phyloP scores from a whole-genome alignment of 2,888 invertebrate species.

The Drosophila koepferae region DNA sequence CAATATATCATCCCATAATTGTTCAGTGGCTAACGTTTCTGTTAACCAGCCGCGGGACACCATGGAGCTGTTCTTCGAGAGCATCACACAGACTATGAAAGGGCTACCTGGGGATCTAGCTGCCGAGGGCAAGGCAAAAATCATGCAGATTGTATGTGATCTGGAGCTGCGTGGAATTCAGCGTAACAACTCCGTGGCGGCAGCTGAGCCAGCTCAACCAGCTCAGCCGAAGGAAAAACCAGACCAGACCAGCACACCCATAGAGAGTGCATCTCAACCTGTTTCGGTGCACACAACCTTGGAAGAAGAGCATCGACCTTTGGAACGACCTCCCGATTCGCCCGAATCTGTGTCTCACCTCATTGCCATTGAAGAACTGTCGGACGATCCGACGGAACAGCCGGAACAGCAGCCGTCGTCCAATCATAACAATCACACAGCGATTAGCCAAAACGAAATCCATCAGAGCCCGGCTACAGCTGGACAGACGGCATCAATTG shows the following conservation, averaged over 20 bases:
- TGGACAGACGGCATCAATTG: background rate
- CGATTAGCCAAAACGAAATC: background rate
- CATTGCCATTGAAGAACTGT: conserved; percentile 10
- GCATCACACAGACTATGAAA: conserved; percentile 79
- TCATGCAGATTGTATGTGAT: conserved; percentile 80
- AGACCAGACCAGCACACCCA: too few species aligned
- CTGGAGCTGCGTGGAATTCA: conserved; percentile 74
- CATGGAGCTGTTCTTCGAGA: conserved; percentile 79
- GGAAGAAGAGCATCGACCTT: background rate
- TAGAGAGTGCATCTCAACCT: too few species aligned
- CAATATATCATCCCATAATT: background rate
- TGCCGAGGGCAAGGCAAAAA: conserved; percentile 78
- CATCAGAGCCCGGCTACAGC: background rate
- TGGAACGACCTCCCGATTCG: conserved; percentile 15
- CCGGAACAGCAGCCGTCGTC: background rate
- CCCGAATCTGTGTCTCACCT: conserved; percentile 13
- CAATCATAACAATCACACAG: background rate
- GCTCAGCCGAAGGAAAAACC: background rate
- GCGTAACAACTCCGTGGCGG: conserved; percentile 17
- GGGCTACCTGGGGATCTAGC: conserved; percentile 73
- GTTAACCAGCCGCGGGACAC: conserved; percentile 53
- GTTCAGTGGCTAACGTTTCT: background rate
- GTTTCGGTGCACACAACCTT: background rate
- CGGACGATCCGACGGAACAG: background rate
- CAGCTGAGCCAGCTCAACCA: background rate